Base-by-base conservation (phyloP, 2,888 invertebrate species). In the Archips crataeganus region DNA sequence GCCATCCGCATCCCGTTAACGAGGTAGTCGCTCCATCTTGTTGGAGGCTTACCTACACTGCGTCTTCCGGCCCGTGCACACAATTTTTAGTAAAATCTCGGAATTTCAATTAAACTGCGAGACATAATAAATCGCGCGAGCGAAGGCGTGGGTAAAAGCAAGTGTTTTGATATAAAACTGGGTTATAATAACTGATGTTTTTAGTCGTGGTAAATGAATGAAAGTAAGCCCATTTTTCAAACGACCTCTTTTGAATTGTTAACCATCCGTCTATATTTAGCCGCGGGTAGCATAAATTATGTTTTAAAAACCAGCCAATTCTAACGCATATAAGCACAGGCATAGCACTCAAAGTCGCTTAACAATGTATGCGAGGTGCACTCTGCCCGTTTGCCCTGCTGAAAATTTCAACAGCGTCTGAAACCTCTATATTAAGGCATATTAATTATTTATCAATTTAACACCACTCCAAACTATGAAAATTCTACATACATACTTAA, bases 381-480 rank as follows among this genome's bases (percentile, higher is more conserved):
- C 9, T 60, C 62, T 47, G 73, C 45, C 57, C n/a, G 42, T 9
- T 42, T n/a, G 49, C 15, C 32, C 59, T 65, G 34, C 64, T 74
- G 60, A 69, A 74, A 74, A 54, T 65, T 64, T 74, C 45, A 74
- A 34, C 13, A 51, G 23, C 36, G 64, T 36, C 64, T 74, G 59
- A 64, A 64, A 49, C 49, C 36, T 73, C 64, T 42, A 69, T 54
- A 60, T 65, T 65, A 54, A 73, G 51, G 32, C 34, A 3, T 63
- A 36, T 57, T 36, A 36, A 8, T 72, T 72, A 68, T 67, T 61
- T 61, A 69, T 51, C 23, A 49, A 15, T 47, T 36, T 51, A 23
- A 60, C 49, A 11, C 13, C 9, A 62, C 59, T 6, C 32, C n/a
- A n/a, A 32, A 8, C 47, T 34, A 4, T 47, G 32, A 47, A 47